Evolutionary conservation across 2,888 invertebrate genomes (phyloP).

Genomic region (Orthosia gracilis): DNA sequence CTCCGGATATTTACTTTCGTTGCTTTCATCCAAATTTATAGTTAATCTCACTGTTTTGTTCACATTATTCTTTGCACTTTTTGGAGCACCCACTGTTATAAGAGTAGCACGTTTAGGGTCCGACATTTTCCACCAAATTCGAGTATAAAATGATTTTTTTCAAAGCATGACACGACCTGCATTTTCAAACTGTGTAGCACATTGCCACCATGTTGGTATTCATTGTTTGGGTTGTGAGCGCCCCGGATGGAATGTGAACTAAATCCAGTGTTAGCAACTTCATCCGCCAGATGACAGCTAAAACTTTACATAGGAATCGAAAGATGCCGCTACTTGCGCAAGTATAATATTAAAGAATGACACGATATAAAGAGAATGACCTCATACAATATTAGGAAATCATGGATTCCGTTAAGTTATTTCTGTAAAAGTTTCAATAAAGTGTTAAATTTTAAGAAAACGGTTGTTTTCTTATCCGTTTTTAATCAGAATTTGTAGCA

Average conservation of each 20-base stretch:
- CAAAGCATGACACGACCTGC: constrained; percentile 91
- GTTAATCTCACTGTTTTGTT: constrained; percentile 95
- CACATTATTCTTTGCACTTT: constrained; percentile 93
- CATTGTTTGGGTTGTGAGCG: constrained; percentile 91
- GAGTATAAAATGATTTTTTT: constrained; percentile 91
- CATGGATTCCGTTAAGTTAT: neutral
- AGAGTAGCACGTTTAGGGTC: constrained; percentile 94
- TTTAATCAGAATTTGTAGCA: neutral
- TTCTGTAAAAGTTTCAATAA: neutral
- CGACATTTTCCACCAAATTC: constrained; percentile 93
- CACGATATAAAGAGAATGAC: neutral
- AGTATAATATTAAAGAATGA: neutral
- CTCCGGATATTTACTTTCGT: constrained; percentile 97
- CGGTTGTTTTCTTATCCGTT: neutral
- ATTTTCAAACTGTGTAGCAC: constrained; percentile 92
- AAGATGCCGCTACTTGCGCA: constrained; percentile 56
- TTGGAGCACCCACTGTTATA: constrained; percentile 93
- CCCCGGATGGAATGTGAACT: constrained; percentile 82
- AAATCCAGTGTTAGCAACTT: constrained; percentile 65
- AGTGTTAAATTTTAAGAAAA: neutral
- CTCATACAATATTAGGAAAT: neutral
- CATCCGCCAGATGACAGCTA: constrained; percentile 72
- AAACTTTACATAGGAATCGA: neutral
- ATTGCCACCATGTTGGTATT: constrained; percentile 91
- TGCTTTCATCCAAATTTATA: constrained; percentile 96